These are phyloP conservation scores for Noctua pronuba DNA, from an alignment of 2,888 invertebrate genomes.

Conservation along the genomic window DNA sequence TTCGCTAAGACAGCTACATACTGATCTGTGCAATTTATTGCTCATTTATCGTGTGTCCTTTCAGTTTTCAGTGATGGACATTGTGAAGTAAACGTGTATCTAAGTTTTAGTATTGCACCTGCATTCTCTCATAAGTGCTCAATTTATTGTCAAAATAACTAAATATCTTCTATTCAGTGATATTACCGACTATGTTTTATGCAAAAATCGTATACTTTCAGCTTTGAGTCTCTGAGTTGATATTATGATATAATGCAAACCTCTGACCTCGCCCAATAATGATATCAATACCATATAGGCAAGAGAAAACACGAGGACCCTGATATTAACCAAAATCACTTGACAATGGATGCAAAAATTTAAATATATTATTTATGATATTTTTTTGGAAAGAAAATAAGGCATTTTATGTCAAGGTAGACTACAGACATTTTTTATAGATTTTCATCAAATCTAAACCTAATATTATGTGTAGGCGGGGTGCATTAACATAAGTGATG, in stretches of 20 bases:
- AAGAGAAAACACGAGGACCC: neutral
- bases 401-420: conserved; percentile 54
- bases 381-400: neutral
- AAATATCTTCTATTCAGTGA: neutral
- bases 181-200: neutral
- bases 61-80: neutral
- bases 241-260: neutral
- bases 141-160: neutral
- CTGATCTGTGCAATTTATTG: neutral
- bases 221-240: neutral
- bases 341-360: neutral
- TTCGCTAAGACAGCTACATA: neutral
- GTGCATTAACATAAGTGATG: conserved; percentile 7
- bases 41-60: neutral
- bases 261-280: neutral
- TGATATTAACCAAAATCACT: conserved; percentile 10
- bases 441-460: conserved; percentile 11
- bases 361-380: neutral
- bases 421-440: conserved; percentile 22
- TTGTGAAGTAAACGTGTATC: neutral
- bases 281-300: neutral
- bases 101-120: neutral
- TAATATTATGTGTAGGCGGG: neutral
- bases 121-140: neutral
- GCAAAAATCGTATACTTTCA: neutral